phyloP scores from a whole-genome alignment of 64 coral and sea anemone species.

The Hydrozoanthus tunicans region DNA sequence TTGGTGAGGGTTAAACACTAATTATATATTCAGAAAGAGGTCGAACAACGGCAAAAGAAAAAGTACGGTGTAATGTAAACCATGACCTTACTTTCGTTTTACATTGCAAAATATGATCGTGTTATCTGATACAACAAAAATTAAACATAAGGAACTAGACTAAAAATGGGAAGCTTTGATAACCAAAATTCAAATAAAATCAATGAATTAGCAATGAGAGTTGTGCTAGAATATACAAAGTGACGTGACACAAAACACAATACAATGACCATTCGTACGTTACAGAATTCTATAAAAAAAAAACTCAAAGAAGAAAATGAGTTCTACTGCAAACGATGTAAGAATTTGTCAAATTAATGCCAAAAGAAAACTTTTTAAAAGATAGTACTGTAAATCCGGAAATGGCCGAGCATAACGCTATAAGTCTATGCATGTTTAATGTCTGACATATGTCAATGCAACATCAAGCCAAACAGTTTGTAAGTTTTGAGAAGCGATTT shows the following conservation, averaged over 20 bases:
- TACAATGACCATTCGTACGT: not conserved
- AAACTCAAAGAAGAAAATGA: not conserved
- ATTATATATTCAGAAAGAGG: too few species aligned
- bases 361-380: not conserved
- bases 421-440: slow-evolving; percentile 1
- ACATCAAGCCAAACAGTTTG: not conserved
- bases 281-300: not conserved
- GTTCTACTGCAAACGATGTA: not conserved
- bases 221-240: not conserved
- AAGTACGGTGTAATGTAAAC: too few species aligned
- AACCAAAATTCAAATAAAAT: not conserved
- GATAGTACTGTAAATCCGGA: not conserved
- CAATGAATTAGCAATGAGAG: slow-evolving; percentile 34
- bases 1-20: too few species aligned
- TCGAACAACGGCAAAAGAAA: too few species aligned
- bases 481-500: not conserved
- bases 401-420: not conserved
- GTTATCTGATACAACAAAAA: too few species aligned
- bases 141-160: too few species aligned
- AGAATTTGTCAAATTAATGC: not conserved
- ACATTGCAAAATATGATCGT: too few species aligned
- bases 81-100: too few species aligned
- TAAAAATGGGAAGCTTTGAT: too few species aligned
- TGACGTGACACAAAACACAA: slow-evolving; percentile 3
- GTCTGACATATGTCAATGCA: not conserved